Conservation (phyloP, 1,140 invertebrate species). For the Anadara kagoshimensis region DNA sequence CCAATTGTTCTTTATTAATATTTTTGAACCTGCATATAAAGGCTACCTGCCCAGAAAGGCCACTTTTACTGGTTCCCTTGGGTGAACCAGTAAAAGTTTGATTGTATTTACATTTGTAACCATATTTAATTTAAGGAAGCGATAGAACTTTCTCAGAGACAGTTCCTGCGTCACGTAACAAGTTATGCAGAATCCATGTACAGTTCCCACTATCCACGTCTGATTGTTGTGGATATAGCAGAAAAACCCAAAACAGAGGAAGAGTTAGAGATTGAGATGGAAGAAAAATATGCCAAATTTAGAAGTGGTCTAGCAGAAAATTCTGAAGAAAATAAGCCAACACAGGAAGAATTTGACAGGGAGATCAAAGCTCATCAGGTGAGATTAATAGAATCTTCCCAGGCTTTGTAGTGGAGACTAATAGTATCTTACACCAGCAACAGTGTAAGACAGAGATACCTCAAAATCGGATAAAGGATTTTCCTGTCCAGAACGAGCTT, state of each 20-base stretch:
- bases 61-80: not conserved
- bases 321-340: not conserved
- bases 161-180: conserved; percentile 61
- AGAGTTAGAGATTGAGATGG: not conserved
- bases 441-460: no score
- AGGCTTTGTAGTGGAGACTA: not conserved
- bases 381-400: not conserved
- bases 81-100: not conserved
- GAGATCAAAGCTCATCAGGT: not conserved
- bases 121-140: conserved; percentile 58
- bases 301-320: not conserved
- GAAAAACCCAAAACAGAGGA: conserved; percentile 25
- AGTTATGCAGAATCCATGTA: conserved; percentile 46
- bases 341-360: not conserved
- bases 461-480: no score
- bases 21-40: no score
- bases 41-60: no score
- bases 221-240: conserved; percentile 55
- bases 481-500: no score
- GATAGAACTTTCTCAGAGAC: conserved; percentile 63
- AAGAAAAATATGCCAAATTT: not conserved
- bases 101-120: no score
- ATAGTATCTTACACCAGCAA: no score
- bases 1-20: no score
- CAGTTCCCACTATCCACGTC: conserved; percentile 49